Evolutionary conservation across 2,797 vertebrate genomes (phyloP), one percentile per base, ranked within the genome.

Genomic region (Syndactyla subalaris): DNA sequence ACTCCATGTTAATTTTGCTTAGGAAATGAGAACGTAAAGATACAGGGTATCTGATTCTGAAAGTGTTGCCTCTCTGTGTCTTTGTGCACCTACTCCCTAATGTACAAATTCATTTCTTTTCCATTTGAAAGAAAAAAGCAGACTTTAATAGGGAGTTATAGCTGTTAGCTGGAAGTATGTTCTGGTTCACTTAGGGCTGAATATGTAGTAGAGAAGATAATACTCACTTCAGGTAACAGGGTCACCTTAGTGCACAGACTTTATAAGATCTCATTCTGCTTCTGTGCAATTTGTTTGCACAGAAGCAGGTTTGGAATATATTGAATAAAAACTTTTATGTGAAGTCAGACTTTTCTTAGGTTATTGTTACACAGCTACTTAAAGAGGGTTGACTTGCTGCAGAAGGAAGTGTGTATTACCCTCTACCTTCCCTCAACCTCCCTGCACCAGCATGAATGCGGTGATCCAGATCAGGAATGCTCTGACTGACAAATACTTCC

Each of bases 21-120:
- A 52, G 36, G 30, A 88, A 68, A 49, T 4, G 4, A 51, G 23
- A 85, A 21, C 7, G 45, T 71, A 58, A 43, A 70, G n/a, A 41
- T 41, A 12, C 0, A 54, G 7, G 1, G 0, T 48, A 22, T 61
- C 12, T 59, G 20, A 19, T 88, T 72, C 16, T 49, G 45, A 5
- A 68, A 34, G 4, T 49, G 7, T 51, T 52, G 71, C 12, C 30
- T 89, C 36, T 70, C 2, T 3, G 0, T 74, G 27, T 75, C 20
- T 75, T 82, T 68, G 38, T 46, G 0, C 62, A 46, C 18, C 10
- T 29, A 3, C 17, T 55, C 83, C 14, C 3, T 77, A 55, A 45
- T 1, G 1, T 41, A 32, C 2, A 20, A 73, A 58, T 48, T 27
- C 1, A 21, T 59, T 91, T 72, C 2, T 71, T 86, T 23, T 92